phyloP scores from a whole-genome alignment of 1,140 invertebrate species.

The Diploscapter pachys region DNA sequence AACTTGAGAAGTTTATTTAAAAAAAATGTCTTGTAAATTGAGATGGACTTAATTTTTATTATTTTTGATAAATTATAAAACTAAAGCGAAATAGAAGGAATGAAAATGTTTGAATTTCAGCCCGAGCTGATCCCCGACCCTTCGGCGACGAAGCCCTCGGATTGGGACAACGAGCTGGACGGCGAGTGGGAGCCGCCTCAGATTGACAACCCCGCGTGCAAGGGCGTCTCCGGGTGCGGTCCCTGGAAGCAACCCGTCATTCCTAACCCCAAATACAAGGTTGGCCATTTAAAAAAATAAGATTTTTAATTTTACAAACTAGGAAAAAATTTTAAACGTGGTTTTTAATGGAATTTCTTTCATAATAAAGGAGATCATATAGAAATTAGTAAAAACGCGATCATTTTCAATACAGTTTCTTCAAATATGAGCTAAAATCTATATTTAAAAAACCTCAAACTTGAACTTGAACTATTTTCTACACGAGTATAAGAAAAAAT shows the following conservation, averaged over 20 bases:
- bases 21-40: too few species aligned
- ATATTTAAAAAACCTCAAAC: not conserved
- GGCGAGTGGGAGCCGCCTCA: conserved; percentile 94
- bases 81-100: too few species aligned
- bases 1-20: too few species aligned
- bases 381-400: not conserved
- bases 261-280: conserved; percentile 54
- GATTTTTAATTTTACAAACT: too few species aligned
- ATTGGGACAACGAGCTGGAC: conserved; percentile 93
- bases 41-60: too few species aligned
- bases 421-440: not conserved
- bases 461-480: not conserved
- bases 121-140: conserved; percentile 81
- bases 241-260: conserved; percentile 70
- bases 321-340: too few species aligned
- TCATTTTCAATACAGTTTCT: not conserved
- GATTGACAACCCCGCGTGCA: conserved; percentile 84
- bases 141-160: conserved; percentile 78
- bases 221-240: conserved; percentile 81
- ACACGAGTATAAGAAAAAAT: not conserved
- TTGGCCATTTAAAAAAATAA: conserved; percentile 38
- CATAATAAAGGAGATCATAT: not conserved
- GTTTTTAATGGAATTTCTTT: not conserved
- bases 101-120: not conserved
- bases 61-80: too few species aligned